Percentiles rank a stretch among this genome's conserved stretches.
These are phyloP conservation scores for Terrapene triunguis DNA, from an alignment of 2,113 vertebrate genomes.

Conservation along the genomic window DNA sequence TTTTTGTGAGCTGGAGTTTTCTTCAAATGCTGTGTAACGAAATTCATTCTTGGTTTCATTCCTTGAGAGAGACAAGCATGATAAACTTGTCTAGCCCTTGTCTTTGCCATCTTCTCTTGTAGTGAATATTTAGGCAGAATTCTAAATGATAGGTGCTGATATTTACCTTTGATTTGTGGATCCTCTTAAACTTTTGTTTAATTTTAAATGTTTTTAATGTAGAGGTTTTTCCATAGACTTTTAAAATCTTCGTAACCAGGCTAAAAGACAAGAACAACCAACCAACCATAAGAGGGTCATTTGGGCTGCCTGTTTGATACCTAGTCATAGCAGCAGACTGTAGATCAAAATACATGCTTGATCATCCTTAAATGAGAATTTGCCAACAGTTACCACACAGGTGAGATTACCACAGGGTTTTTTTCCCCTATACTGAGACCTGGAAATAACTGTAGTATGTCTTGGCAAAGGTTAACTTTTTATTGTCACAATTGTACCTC, in stretches of 20 bases:
- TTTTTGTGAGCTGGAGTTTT: not conserved
- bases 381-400: not conserved
- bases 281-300: not conserved
- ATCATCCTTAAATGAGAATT: not conserved
- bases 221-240: not conserved
- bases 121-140: not conserved
- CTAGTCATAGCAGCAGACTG: not conserved
- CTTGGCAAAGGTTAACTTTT: not conserved
- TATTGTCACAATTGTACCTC: not conserved
- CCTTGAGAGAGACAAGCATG: not conserved
- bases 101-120: not conserved
- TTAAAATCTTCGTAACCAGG: slow-evolving; percentile 21
- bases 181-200: not conserved
- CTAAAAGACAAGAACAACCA: not conserved
- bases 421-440: not conserved
- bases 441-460: not conserved
- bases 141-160: not conserved
- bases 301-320: not conserved
- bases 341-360: rapidly evolving
- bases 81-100: not conserved
- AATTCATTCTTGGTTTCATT: not conserved
- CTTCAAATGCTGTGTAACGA: not conserved
- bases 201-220: not conserved
- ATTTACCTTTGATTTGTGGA: slow-evolving; percentile 13
- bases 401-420: not conserved